Percentiles rank a stretch among this genome's conserved stretches.
phyloP scores from a whole-genome alignment of 2,888 invertebrate species.

The Synergus umbraculus region DNA sequence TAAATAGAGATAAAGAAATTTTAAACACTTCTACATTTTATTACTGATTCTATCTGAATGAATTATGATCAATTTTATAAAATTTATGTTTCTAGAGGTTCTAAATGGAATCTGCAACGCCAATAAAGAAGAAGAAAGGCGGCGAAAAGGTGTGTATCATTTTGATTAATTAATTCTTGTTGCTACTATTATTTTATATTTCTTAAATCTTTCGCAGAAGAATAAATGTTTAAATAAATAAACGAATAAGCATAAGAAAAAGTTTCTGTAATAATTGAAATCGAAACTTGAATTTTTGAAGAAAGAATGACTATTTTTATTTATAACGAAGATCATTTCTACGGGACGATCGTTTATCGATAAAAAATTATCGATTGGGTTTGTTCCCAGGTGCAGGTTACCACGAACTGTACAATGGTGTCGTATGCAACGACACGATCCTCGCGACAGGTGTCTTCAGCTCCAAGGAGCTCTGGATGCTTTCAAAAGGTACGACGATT shows the following conservation, averaged over 20 bases:
- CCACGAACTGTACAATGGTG: slow-evolving; percentile 98
- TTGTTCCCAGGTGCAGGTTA: slow-evolving; percentile 77
- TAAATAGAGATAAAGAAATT: background rate
- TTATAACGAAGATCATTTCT: background rate
- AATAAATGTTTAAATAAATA: background rate
- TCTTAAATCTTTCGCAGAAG: background rate
- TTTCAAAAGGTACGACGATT: slow-evolving; percentile 91
- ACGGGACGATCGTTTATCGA: slow-evolving; percentile 53
- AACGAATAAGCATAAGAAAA: too few species aligned
- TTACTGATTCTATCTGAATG: background rate
- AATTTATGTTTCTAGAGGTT: slow-evolving; percentile 73
- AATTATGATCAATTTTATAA: slow-evolving; percentile 41
- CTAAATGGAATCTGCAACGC: slow-evolving; percentile 76
- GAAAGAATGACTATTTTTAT: background rate
- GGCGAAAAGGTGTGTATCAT: slow-evolving; percentile 73
- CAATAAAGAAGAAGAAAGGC: slow-evolving; percentile 75
- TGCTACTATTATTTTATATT: background rate
- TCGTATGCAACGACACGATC: slow-evolving; percentile 99
- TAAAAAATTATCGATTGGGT: slow-evolving; percentile 68
- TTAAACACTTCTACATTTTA: background rate
- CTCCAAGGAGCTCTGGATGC: slow-evolving; percentile 98
- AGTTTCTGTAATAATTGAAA: background rate
- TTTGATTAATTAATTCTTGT: background rate
- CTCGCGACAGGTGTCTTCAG: slow-evolving; percentile 99
- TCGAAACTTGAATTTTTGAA: background rate